Evolutionary conservation across 2,113 vertebrate genomes (phyloP).

Genomic region (Coregonus clupeaformis): DNA sequence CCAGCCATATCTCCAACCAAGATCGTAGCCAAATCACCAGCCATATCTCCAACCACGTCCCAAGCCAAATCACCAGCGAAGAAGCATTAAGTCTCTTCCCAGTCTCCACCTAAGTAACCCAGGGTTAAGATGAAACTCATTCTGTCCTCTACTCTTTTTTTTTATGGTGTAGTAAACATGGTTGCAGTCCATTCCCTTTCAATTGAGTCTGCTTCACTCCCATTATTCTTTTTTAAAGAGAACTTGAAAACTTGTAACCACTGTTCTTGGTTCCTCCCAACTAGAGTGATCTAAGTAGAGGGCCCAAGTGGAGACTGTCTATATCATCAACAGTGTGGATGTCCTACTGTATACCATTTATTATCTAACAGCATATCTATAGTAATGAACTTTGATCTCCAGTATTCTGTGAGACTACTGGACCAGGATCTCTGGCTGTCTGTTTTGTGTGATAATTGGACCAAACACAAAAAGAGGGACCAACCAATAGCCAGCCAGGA

Average conservation of each 20-base stretch:
- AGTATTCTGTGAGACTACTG: not conserved
- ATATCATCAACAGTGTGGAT: not conserved
- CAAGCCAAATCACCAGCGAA: constrained; percentile 4
- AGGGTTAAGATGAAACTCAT: not conserved
- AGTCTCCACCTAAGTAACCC: not conserved
- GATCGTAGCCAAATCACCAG: constrained; percentile 12
- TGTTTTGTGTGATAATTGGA: not conserved
- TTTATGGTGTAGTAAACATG: no score
- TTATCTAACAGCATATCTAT: not conserved
- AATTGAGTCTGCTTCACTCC: no score
- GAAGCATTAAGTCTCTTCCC: not conserved
- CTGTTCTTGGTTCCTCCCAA: no score
- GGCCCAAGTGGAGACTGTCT: not conserved
- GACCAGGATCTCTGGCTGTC: not conserved
- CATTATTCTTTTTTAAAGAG: no score
- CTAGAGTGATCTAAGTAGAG: no score
- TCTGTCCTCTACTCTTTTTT: no score
- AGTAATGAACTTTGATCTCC: no score
- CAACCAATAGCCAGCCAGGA: not conserved
- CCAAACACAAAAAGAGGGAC: not conserved
- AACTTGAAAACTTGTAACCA: no score
- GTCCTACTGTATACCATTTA: not conserved
- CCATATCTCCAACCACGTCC: constrained; percentile 21
- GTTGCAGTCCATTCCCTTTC: no score
- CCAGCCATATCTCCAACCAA: constrained; percentile 11